phyloP scores from a whole-genome alignment of 64 coral and sea anemone genomes.

The Orbicella faveolata region DNA sequence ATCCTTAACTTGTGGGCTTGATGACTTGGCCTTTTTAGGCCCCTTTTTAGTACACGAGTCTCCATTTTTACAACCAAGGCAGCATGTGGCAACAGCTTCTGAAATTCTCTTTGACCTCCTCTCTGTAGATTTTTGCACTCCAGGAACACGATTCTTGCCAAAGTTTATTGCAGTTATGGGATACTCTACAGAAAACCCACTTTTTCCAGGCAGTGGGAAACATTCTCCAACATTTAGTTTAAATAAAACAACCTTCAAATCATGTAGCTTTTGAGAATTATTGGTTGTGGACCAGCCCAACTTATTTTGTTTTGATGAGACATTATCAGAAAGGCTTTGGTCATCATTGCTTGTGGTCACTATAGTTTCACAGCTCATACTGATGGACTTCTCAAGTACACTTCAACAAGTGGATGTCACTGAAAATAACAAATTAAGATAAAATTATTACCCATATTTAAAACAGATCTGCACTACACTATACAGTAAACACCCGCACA shows the following conservation, averaged over 20 bases:
- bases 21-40: not conserved
- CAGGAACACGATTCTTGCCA: not conserved
- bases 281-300: not conserved
- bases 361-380: not conserved
- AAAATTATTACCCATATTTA: no score
- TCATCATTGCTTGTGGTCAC: not conserved
- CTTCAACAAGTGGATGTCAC: no score
- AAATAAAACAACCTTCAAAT: not conserved
- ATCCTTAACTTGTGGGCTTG: not conserved
- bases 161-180: conserved; percentile 4
- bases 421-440: no score
- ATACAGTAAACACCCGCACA: no score
- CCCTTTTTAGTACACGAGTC: not conserved
- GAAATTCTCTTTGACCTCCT: conserved; percentile 15
- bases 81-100: not conserved
- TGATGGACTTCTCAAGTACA: not conserved
- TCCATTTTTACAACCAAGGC: not conserved
- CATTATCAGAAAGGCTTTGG: no score
- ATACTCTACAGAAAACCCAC: not conserved
- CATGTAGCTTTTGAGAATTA: not conserved
- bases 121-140: not conserved
- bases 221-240: not conserved
- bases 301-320: not conserved
- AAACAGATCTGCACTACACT: no score
- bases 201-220: not conserved